Evolutionary conservation across 2,113 vertebrate species (phyloP).

Genomic region (Origma solitaria): DNA sequence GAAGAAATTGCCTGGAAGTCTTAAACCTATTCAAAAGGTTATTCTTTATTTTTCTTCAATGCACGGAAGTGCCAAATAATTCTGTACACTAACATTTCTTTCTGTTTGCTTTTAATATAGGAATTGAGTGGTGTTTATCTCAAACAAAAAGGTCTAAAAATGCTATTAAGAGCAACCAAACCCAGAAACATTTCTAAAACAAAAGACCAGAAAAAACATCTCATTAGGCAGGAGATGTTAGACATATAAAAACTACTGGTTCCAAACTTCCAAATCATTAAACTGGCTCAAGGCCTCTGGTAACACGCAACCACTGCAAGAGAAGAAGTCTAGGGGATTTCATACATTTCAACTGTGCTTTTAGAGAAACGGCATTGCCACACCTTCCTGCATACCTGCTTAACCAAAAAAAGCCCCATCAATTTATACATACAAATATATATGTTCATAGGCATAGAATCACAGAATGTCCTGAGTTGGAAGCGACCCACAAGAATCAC

Average conservation of each 20-base stretch:
- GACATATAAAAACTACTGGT: not conserved
- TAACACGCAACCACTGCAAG: not conserved
- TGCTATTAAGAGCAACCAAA: not conserved
- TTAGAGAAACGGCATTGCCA: not conserved
- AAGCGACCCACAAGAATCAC: not conserved
- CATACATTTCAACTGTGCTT: not conserved
- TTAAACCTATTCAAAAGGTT: not conserved
- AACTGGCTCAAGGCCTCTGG: not conserved
- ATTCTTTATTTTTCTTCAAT: not conserved
- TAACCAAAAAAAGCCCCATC: not conserved
- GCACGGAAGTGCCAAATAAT: not conserved
- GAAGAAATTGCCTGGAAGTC: not conserved
- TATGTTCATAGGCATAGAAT: not conserved
- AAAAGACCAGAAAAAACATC: not conserved
- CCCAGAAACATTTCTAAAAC: not conserved
- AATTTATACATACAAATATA: not conserved
- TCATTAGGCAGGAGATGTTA: not conserved
- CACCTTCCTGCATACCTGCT: not conserved
- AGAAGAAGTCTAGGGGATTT: not conserved
- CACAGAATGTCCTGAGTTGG: not conserved
- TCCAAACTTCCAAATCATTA: not conserved
- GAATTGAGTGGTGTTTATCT: not conserved
- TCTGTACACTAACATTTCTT: not conserved
- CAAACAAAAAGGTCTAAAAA: not conserved
- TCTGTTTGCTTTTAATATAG: not conserved